Percentiles rank a stretch among this genome's conserved stretches.
phyloP scores from a whole-genome alignment of 1,140 invertebrate species.

The Helicoverpa zea region DNA sequence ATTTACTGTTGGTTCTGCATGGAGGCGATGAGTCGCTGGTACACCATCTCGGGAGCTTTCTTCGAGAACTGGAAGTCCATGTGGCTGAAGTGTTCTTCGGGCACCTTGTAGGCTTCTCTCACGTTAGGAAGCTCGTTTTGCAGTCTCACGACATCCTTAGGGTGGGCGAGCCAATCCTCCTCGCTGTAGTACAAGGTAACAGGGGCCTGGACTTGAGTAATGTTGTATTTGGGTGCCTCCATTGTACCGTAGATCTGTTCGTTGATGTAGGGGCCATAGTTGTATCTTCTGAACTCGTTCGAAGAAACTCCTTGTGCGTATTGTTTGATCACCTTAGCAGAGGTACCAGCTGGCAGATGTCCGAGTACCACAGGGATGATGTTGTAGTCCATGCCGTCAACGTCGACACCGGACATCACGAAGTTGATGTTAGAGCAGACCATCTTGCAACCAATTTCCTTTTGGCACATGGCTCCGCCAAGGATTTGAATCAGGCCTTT shows the following conservation, averaged over 20 bases:
- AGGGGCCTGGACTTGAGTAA: conserved; percentile 88
- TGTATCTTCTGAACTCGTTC: conserved; percentile 81
- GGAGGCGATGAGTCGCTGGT: conserved; percentile 81
- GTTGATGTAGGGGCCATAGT: conserved; percentile 86
- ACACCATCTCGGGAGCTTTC: conserved; percentile 87
- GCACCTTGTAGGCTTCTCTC: conserved; percentile 83
- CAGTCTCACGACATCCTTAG: conserved; percentile 89
- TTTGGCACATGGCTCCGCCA: conserved; percentile 86
- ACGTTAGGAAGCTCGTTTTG: conserved; percentile 84
- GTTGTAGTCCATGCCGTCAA: conserved; percentile 83
- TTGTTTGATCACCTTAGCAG: conserved; percentile 92
- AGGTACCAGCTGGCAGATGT: conserved; percentile 93
- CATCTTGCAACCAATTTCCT: conserved; percentile 81
- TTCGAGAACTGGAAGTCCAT: conserved; percentile 91
- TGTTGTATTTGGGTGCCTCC: conserved; percentile 89
- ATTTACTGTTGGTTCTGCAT: conserved; percentile 55
- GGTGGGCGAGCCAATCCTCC: conserved; percentile 89
- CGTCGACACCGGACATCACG: conserved; percentile 87
- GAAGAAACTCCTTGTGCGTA: conserved; percentile 88
- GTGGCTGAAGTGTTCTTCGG: conserved; percentile 89
- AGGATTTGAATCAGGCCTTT: conserved; percentile 83
- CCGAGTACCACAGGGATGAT: conserved; percentile 90
- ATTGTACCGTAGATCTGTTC: conserved; percentile 83
- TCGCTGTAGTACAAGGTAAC: conserved; percentile 89
- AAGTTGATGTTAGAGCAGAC: conserved; percentile 89